These are phyloP conservation scores for Bufo gargarizans DNA, from an alignment of 2,113 vertebrate species.

Conservation along the genomic window DNA sequence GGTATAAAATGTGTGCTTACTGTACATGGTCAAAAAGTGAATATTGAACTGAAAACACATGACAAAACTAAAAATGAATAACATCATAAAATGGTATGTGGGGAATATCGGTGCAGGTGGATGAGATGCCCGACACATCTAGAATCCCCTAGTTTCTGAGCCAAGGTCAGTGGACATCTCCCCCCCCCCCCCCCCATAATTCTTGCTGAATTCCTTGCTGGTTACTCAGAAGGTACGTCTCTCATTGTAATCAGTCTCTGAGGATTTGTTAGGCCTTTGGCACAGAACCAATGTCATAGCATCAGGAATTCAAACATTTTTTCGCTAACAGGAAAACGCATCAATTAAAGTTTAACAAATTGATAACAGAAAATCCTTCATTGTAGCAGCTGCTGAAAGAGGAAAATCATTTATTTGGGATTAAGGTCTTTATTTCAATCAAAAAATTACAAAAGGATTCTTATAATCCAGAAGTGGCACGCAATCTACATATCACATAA, in stretches of 20 bases:
- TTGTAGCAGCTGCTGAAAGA: not conserved
- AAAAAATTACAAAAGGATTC: not conserved
- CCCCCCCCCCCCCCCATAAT: no score
- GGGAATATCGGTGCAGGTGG: not conserved
- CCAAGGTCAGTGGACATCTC: not conserved
- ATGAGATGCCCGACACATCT: not conserved
- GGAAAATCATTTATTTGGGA: not conserved
- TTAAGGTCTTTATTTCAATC: not conserved
- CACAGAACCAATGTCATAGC: not conserved
- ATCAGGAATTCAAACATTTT: conserved; percentile 13
- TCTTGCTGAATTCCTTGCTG: conserved; percentile 16
- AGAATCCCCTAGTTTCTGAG: not conserved
- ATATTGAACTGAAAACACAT: no score
- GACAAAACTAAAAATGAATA: not conserved
- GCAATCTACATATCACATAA: not conserved
- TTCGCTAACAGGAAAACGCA: conserved; percentile 36
- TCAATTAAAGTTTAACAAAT: conserved; percentile 8
- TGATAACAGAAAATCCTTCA: not conserved
- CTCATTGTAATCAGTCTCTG: conserved; percentile 40
- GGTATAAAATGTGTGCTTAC: no score
- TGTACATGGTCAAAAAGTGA: no score
- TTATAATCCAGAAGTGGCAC: no score
- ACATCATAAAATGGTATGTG: not conserved
- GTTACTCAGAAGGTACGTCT: conserved; percentile 37
- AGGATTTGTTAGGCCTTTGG: conserved; percentile 18